Conservation (phyloP, 2,113 vertebrate species). For the Eira barbara region DNA sequence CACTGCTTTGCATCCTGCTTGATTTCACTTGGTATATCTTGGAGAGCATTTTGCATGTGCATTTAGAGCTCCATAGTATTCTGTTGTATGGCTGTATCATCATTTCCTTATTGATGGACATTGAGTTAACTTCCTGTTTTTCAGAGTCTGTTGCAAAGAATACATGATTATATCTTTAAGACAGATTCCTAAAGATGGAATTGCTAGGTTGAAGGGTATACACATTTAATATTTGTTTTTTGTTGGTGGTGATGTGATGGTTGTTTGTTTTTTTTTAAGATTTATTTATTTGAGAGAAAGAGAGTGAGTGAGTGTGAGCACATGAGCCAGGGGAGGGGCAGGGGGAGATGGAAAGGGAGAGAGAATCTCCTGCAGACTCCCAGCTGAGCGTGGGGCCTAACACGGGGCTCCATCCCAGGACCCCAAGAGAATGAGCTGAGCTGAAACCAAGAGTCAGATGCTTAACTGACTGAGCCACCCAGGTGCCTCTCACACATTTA, state of each 20-base stretch:
- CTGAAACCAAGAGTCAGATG: neutral
- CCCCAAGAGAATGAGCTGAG: neutral
- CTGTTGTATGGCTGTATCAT: neutral
- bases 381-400: neutral
- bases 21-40: neutral
- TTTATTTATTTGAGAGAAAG: neutral
- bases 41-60: neutral
- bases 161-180: neutral
- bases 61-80: neutral
- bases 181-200: neutral
- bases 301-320: neutral
- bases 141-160: neutral
- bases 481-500: neutral
- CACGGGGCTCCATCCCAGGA: neutral
- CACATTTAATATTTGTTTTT: neutral
- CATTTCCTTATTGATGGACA: neutral
- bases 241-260: neutral
- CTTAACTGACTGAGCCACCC: neutral
- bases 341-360: neutral
- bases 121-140: conserved; percentile 10
- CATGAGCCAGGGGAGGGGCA: neutral
- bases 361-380: neutral
- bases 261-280: neutral
- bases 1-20: neutral
- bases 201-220: neutral